Evolutionary conservation across 2,113 vertebrate species (phyloP), one percentile per base, ranked within the genome.

Genomic region (Caranx melampygus): DNA sequence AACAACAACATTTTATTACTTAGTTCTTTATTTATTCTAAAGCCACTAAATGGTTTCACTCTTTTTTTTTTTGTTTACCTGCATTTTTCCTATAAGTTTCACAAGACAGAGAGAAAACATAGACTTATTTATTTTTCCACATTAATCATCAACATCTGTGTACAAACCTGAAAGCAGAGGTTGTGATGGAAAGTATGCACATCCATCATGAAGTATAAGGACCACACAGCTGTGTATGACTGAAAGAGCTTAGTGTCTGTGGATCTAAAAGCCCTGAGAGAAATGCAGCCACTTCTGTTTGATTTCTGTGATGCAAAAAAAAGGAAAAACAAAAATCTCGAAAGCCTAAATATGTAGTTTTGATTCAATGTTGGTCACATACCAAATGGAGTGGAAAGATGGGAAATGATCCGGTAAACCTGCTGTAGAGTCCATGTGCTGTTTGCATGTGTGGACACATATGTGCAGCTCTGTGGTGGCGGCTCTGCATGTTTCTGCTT

Each of bases 81-180:
- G 33, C 0, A 1, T 37, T 0, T 44, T 51, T 55, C n/a, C 15
- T 3, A 9, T 16, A 13, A 16, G 34, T 40, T 70, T 61, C 45
- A n/a, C 2, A 1, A 0, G 42, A 31, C 12, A 47, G 11, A 60
- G 11, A 21, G 26, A 62, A 61, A 60, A 60, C 33, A 66, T 13
- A 3, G 3, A 54, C 13, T 6, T 47, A n/a, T 91, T 85, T 87
- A 61, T 83, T 90, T 86, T 67, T 57, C 68, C 72, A 70, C 62
- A 52, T 85, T 72, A 58, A 81, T 84, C 71, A 75, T 47, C 34
- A 66, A 63, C 31, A 66, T 78, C 49, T 44, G 65, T 37, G 54
- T 55, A 45, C 20, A 75, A 79, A 81, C 42, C 34, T 44, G 57
- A 80, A 78, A 63, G 72, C 59, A 18, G 65, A 49, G 20, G 45